Percentiles rank a stretch among this genome's conserved stretches.
phyloP scores from a whole-genome alignment of 2,113 vertebrate species.

The Tricholaema leucomelas region DNA sequence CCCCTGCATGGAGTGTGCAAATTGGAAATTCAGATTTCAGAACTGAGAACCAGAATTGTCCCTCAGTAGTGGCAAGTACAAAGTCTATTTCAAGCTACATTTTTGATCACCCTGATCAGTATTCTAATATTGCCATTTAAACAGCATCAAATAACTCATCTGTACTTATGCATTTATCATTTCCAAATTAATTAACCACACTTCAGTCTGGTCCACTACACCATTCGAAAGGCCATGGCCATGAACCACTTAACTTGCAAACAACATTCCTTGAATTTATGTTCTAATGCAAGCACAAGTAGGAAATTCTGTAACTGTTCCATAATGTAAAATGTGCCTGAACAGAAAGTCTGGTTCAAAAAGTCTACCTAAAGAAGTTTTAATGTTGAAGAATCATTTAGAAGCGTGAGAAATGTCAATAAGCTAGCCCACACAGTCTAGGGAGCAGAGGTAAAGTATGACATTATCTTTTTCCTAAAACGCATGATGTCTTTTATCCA shows the following conservation, averaged over 20 bases:
- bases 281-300: background rate
- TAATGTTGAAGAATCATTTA: background rate
- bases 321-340: background rate
- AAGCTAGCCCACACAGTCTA: background rate
- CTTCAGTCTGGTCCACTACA: background rate
- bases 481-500: background rate
- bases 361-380: background rate
- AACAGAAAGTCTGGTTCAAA: background rate
- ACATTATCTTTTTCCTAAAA: background rate
- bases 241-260: constrained; percentile 1
- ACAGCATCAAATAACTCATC: background rate
- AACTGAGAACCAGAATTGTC: background rate
- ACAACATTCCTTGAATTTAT: background rate
- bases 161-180: background rate
- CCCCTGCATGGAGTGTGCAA: background rate
- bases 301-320: background rate
- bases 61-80: background rate
- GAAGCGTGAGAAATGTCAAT: background rate
- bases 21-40: background rate
- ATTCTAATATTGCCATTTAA: constrained; percentile 9
- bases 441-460: background rate
- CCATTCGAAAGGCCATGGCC: background rate
- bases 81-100: background rate
- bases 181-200: constrained; percentile 25
- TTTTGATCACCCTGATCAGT: background rate